A percentile compares a stretch with the other conserved stretches of the same genome.
Conservation (phyloP, 2,797 vertebrate genomes). For the Sebastes kiyomatsui region DNA sequence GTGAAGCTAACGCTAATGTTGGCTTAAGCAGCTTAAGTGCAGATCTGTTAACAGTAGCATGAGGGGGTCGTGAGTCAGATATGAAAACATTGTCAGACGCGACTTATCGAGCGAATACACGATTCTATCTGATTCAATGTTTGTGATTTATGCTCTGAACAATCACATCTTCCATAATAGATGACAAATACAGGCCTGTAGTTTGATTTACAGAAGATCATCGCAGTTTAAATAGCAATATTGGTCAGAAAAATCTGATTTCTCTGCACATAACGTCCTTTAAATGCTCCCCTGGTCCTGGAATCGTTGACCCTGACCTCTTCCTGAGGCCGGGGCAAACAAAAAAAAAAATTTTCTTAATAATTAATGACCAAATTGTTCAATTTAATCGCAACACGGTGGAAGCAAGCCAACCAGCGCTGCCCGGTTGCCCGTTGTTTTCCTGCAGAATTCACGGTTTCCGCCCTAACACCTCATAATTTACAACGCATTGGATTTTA, state of each 20-base stretch:
- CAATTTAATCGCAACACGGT: constrained; percentile 5
- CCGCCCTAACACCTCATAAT: constrained; percentile 29
- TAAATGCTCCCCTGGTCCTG: background rate
- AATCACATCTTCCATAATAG: too few relatives aligned
- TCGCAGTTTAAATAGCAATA: background rate
- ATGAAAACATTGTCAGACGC: background rate
- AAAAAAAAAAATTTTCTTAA: background rate
- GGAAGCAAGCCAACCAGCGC: background rate
- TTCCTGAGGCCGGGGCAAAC: background rate
- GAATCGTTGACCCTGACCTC: constrained; percentile 1
- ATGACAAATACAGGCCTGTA: too few relatives aligned
- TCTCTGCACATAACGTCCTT: background rate
- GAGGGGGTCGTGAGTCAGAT: background rate
- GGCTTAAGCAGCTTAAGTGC: background rate
- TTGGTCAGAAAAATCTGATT: too few relatives aligned
- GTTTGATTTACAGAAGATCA: background rate
- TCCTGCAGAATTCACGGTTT: constrained; percentile 45
- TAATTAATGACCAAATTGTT: constrained; percentile 33
- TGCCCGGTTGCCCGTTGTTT: constrained; percentile 14
- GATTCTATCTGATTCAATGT: background rate
- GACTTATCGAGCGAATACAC: background rate
- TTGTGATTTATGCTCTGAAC: background rate
- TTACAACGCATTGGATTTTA: constrained; percentile 39
- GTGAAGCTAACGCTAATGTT: background rate
- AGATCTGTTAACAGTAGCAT: background rate